Base-by-base conservation (phyloP, 2,888 invertebrate species). In the Melanargia galathea region DNA sequence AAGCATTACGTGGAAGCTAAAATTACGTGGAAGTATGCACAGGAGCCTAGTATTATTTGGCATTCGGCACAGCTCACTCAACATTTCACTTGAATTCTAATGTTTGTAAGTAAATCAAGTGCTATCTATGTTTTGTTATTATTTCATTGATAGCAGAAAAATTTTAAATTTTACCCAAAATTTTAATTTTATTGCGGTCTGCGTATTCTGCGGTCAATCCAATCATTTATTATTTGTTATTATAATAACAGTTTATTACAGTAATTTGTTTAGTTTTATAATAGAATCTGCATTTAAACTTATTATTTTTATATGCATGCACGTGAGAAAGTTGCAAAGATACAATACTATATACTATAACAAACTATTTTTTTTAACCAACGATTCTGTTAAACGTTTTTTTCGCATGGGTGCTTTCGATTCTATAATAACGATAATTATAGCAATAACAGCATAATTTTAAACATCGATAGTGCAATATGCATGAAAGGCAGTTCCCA, bases 401-500 rank as follows among this genome's bases (percentile, higher is more conserved):
- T 48, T 46, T 16, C 48, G 48, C 46, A n/a, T 35, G 33, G 48
- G n/a, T 22, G 48, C 58, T 49, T 48, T 49, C n/a, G 55, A 60
- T 48, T 58, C 35, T 48, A 48, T 48, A 58, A 48, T 48, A 58
- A 48, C 33, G 30, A 58, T 80, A 82, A 79, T 82, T 81, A 81
- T 73, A 68, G 77, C 74, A 68, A 78, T 78, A 77, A 72, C 77
- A 73, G 73, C 69, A 71, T 73, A 73, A 70, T 73, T 71, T 73
- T 58, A 58, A 71, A 76, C 74, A 76, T 75, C 77, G 72, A 80
- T 86, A 90, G 89, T 89, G 90, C 90, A 89, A 89, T 90, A 90
- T 90, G 89, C 80, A 90, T 88, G 88, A 84, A 83, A 49, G 46
- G 73, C 74, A 66, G 67, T 82, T 90, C 90, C 90, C 90, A 90